Base-by-base conservation (phyloP, 2,113 vertebrate genomes). In the Actenoides lindsayi region DNA sequence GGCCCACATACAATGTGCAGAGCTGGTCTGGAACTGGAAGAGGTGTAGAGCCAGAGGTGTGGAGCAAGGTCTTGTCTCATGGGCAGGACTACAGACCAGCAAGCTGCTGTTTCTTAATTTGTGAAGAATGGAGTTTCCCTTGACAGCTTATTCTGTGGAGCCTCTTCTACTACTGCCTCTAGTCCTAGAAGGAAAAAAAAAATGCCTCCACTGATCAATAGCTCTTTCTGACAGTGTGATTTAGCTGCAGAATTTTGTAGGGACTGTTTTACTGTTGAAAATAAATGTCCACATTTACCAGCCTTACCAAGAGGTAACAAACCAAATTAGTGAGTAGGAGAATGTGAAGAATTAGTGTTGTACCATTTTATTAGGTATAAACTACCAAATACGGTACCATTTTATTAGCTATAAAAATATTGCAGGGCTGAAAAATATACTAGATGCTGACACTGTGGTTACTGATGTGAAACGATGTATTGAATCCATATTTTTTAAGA, bases 341-440 rank as follows among this genome's bases (percentile, higher is more conserved):
- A 82, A 75, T 44, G 25, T 73, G 48, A 87, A 82, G 62, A 81
- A 79, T 93, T 91, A 76, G 25, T 82, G 17, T 82, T 60, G 27
- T 89, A 53, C 28, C 18, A 35, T 93, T 97, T 94, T 95, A 86
- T 92, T 89, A 94, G 51, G 73, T 78, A 82, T 90, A 83, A 95
- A 73, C 74, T 76, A 83, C 85, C 63, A 85, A 94, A 69, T 87
- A 74, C 27, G 35, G 57, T 80, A 63, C 44, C 67, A 48, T 83
- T 96, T 96, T 90, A 90, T 80, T 88, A 74, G 41, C 85, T 92
- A 54, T 88, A 83, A 96, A 95, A 84, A 48, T 93, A 87, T 79
- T 89, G 21, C 54, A 33, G 57, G 31, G 28, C 63, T 63, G 63
- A 83, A 87, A 83, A 92, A 90, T 46, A 41, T 41, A 17, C 33